phyloP scores from a whole-genome alignment of 2,888 invertebrate species.

The Orthosia cruda region DNA sequence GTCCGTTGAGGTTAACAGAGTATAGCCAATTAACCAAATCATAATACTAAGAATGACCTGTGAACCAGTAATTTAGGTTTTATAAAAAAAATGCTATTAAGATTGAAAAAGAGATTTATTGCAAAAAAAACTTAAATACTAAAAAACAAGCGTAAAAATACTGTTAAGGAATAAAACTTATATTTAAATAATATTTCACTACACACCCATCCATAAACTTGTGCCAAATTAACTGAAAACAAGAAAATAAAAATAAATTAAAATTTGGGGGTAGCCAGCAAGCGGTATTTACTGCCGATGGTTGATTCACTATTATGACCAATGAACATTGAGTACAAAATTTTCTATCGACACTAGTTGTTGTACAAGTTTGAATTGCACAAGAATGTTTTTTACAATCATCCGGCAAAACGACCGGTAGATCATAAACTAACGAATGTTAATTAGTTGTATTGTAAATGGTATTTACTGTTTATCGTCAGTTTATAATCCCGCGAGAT shows the following conservation, averaged over 20 bases:
- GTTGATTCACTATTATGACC: conserved; percentile 14
- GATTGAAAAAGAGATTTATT: conserved; percentile 74
- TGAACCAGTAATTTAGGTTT: conserved; percentile 25
- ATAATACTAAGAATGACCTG: conserved; percentile 11
- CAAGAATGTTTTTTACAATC: background rate
- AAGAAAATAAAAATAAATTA: conserved; percentile 80
- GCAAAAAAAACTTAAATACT: conserved; percentile 70
- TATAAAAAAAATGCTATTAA: conserved; percentile 46
- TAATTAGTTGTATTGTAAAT: no score
- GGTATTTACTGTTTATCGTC: no score
- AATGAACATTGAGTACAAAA: background rate
- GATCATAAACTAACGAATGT: no score
- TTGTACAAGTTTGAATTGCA: background rate
- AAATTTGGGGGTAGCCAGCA: conserved; percentile 61
- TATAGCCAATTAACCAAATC: background rate
- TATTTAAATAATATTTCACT: conserved; percentile 71
- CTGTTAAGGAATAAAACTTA: conserved; percentile 70
- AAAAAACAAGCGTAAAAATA: conserved; percentile 70
- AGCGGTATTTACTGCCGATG: conserved; percentile 59
- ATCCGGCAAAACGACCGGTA: no score
- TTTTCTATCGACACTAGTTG: background rate
- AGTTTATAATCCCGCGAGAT: no score
- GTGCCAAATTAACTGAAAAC: conserved; percentile 90
- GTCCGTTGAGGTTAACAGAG: no score
- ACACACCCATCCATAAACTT: conserved; percentile 90